Evolutionary conservation across 2,113 vertebrate genomes (phyloP), one percentile per base, ranked within the genome.

Genomic region (Mesocricetus auratus): DNA sequence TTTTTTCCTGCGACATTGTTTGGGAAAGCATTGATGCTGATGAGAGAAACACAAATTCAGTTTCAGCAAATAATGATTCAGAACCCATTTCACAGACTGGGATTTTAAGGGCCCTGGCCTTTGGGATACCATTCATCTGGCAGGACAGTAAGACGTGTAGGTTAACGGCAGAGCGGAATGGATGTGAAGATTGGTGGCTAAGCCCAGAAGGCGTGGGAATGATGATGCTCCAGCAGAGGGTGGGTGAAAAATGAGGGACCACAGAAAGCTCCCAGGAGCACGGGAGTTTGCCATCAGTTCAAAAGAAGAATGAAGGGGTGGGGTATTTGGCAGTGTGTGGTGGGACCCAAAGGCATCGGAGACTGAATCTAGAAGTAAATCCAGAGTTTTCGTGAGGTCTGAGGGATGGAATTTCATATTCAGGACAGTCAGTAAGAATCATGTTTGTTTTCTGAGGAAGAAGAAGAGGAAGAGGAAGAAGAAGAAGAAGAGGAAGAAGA

Each of bases 61-160:
- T 82, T 94, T 68, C 24, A 73, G 50, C 12, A 86, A 86, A 60
- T 89, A 91, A 81, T 47, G 88, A 90, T 71, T 85, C 22, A 94
- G 86, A 79, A 39, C 22, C 36, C 60, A 7, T 83, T 93, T 58
- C 79, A 31, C 86, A 81, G n/a, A 26, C 22, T 68, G 33, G 39
- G n/a, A 47, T 13, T 78, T 56, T 8, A 87, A 94, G 89, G 26
- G 66, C 9, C 22, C 33, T 89, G 78, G 47, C 13, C 56, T 96
- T 82, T 24, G 77, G 86, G 26, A 39, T 64, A 33, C 39, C 13
- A 7, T n/a, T 62, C 39, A 19, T 36, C 60, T 89, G 71, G 31
- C 22, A 69, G 33, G 56, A 33, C 86, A 64, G 74, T 21, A 24
- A 75, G 69, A 74, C 5, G 3, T 13, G 29, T 11, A 58, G 45